phyloP scores from a whole-genome alignment of 2,888 invertebrate genomes.

The Mythimna albipuncta region DNA sequence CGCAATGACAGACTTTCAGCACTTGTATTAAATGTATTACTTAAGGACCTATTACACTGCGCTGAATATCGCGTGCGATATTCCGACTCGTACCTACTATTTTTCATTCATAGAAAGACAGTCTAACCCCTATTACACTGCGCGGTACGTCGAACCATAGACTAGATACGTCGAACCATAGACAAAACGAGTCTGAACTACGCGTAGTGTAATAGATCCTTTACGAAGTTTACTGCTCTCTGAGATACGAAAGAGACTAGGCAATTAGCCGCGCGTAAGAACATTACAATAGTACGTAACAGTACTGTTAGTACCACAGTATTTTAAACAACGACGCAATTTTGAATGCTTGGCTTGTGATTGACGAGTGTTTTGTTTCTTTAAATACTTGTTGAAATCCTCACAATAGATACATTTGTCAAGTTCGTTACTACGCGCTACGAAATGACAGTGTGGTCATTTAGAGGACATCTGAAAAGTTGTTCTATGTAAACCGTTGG shows the following conservation, averaged over 20 bases:
- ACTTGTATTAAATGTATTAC: too few relatives aligned
- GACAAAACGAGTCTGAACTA: too few relatives aligned
- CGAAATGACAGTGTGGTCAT: neutral
- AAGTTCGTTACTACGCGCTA: neutral
- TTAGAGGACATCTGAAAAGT: neutral
- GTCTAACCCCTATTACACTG: too few relatives aligned
- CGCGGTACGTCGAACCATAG: too few relatives aligned
- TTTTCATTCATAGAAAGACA: too few relatives aligned
- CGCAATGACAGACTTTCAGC: too few relatives aligned
- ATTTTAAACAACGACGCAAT: conserved; percentile 15
- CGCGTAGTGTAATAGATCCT: too few relatives aligned
- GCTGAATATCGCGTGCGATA: too few relatives aligned
- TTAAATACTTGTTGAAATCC: neutral
- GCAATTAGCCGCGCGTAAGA: neutral
- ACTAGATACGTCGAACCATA: too few relatives aligned
- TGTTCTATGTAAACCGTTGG: too few relatives aligned
- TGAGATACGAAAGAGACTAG: neutral
- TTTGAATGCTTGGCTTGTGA: neutral
- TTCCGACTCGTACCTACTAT: too few relatives aligned
- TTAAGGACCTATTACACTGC: too few relatives aligned
- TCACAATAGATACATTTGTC: neutral
- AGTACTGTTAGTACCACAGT: neutral
- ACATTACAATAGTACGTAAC: neutral
- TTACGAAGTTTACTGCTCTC: neutral
- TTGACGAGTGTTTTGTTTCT: conserved; percentile 2